Base-by-base conservation (phyloP, 2,113 vertebrate genomes). In the Nanorana parkeri region DNA sequence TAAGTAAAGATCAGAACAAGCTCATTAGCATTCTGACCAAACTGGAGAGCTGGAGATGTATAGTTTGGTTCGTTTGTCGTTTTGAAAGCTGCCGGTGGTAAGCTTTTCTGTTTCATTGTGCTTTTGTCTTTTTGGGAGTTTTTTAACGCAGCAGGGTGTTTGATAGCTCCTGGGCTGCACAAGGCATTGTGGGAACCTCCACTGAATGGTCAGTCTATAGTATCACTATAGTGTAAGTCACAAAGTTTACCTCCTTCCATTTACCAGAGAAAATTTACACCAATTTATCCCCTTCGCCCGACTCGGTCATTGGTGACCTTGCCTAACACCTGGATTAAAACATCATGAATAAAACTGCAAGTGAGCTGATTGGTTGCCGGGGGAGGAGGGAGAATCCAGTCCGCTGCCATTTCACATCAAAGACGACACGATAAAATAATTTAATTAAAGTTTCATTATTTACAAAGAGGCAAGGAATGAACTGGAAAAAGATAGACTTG, bases 1-100 rank as follows among this genome's bases (percentile, higher is more conserved):
- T 88, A 92, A 93, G 94, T 96, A 96, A 95, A 97, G 97, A 98
- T 98, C 97, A 98, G 96, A 98, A 95, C 95, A 92, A 93, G 92
- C 96, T 99, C 96, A 98, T 99, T 95, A 98, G 96, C 96, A 97
- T 98, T 95, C 89, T 95, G 95, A 96, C 96, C 95, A 94, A 94
- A 94, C 93, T 96, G 96, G 96, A 97, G 96, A 95, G 95, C 93
- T 91, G 89, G 90, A 93, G 95, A 95, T 95, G 94, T 94, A 94
- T 96, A 94, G 95, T 93, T 94, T 93, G 93, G 91, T 92, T 93
- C 91, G 94, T 95, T 92, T 93, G 90, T 91, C 91, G 94, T 92
- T 93, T 93, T 75, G 72, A 93, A 95, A 93, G 94, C 94, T 93
- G 90, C 93, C 90, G 91, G 90, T 93, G 91, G 91, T 93, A 92